These are phyloP conservation scores for Eurois occulta DNA, from an alignment of 2,888 invertebrate genomes.

Conservation along the genomic window DNA sequence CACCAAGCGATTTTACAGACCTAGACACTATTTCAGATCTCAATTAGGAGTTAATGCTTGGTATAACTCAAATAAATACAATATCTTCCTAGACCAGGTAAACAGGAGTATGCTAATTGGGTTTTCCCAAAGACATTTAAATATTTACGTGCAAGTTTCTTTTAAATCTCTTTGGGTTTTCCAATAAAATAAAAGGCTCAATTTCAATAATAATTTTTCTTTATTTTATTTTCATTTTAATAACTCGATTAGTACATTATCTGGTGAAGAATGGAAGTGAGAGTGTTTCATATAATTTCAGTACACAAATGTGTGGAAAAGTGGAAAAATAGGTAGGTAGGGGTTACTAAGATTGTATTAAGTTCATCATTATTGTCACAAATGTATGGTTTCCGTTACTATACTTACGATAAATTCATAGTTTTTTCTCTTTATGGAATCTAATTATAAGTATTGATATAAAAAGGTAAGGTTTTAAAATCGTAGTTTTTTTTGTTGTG, in stretches of 20 bases:
- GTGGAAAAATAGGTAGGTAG: conserved; percentile 83
- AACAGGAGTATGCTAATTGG: background rate
- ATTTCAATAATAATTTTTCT: conserved; percentile 53
- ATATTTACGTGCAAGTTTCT: no score
- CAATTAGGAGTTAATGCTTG: background rate
- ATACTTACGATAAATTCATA: conserved; percentile 53
- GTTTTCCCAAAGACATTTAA: background rate
- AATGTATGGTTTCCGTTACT: conserved; percentile 54
- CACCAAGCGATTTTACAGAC: background rate
- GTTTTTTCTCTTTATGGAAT: conserved; percentile 20
- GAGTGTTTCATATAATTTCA: conserved; percentile 61
- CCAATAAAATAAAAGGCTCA: conserved; percentile 14
- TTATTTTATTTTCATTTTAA: conserved; percentile 69
- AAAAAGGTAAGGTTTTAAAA: conserved; percentile 30
- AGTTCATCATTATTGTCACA: conserved; percentile 85
- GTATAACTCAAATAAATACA: background rate
- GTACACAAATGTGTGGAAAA: conserved; percentile 81
- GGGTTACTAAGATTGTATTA: conserved; percentile 73
- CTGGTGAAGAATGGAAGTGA: conserved; percentile 68
- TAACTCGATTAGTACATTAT: conserved; percentile 73
- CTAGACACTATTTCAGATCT: background rate
- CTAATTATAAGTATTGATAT: conserved; percentile 37
- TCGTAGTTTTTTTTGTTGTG: conserved; percentile 12
- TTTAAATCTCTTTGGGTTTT: background rate
- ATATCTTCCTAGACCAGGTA: background rate